Evolutionary conservation across 2,797 vertebrate genomes (phyloP), one percentile per base, ranked within the genome.

Genomic region (Halcyon leucocephala): DNA sequence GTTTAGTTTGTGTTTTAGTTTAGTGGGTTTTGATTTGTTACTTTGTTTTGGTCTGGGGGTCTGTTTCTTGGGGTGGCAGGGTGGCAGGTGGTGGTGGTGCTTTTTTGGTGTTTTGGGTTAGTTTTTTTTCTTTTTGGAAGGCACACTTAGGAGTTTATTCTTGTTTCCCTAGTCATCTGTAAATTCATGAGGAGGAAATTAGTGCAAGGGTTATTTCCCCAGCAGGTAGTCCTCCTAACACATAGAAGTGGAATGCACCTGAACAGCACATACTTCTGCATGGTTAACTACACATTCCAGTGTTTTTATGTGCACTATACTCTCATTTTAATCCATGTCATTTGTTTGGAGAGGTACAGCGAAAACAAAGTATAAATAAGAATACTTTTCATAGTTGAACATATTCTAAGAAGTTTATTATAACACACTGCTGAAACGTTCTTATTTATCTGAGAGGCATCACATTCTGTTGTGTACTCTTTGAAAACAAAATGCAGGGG

Each of bases 11-110:
- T 0, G 12, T 41, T 2, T 41, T 26, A 28, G 16, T 7, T 17
- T 31, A 3, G 2, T 4, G 0, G 6, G 25, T 37, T 57, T 71
- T 5, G 5, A 2, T 41, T 61, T 19, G 6, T 51, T 39, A 5
- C 33, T 74, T 29, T 29, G 14, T 14, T 22, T 69, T 57, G 2
- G 1, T 49, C 39, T 28, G 10, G 2, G 7, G n/a, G 61, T 26
- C 48, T 26, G 14, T 8, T 26, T 37, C 2, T 18, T 10, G 48
- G 22, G 48, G 48, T 26, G 25, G 24, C 12, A 4, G 48, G 48
- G 33, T 35, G 33, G 33, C 33, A 35, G 33, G 33, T 49, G 24
- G 24, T 26, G 49, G 49, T 15, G 14, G 6, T 26, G 10, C 5
- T 37, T 12, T 33, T 29, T 14, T 22, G 5, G 22, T 7, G n/a